Evolutionary conservation across 2,113 vertebrate genomes (phyloP).

Genomic region (Chloebia gouldiae): DNA sequence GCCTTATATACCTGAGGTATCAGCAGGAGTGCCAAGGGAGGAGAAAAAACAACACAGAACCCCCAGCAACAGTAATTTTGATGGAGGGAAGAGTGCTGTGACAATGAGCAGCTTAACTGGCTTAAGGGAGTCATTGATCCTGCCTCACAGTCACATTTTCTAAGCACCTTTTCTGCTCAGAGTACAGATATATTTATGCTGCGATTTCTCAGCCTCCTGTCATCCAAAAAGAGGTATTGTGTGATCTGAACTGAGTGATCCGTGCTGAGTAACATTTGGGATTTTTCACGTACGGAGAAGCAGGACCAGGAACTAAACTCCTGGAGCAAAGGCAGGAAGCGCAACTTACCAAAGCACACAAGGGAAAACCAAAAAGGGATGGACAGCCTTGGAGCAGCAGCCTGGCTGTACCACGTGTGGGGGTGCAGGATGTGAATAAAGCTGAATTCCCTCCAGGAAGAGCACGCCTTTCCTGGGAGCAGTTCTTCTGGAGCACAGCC

Average conservation of each 20-base stretch:
- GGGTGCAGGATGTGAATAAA: background rate
- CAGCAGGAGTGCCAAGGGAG: background rate
- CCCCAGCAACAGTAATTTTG: background rate
- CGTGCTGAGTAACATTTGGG: background rate
- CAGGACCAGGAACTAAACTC: background rate
- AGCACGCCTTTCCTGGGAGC: background rate
- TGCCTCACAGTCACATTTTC: background rate
- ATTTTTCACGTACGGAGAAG: background rate
- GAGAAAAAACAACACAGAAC: background rate
- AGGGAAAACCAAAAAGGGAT: background rate
- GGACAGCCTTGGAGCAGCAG: background rate
- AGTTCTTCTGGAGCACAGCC: background rate
- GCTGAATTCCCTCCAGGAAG: background rate
- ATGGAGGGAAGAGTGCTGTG: background rate
- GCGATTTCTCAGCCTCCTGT: background rate
- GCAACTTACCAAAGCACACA: background rate
- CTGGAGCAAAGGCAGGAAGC: background rate
- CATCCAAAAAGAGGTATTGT: background rate
- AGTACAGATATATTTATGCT: background rate
- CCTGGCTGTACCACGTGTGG: accelerated
- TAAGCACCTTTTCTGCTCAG: background rate
- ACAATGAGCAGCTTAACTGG: background rate
- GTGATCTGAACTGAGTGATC: background rate
- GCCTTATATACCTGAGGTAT: background rate
- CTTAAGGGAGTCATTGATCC: background rate